phyloP scores from a whole-genome alignment of 2,797 vertebrate genomes.

The Gymnopithys bicolor region DNA sequence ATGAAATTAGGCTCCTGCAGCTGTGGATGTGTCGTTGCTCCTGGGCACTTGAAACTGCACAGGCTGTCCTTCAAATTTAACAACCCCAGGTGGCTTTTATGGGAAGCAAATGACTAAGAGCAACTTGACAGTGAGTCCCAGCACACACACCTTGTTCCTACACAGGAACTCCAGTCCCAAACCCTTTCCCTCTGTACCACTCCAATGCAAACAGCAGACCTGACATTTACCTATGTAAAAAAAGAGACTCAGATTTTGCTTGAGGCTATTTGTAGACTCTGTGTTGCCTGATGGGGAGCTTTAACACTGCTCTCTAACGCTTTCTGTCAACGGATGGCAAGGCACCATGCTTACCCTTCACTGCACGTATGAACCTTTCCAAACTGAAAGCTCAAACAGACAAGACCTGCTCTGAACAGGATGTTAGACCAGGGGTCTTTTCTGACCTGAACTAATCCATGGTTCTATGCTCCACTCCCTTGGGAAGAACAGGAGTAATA shows the following conservation, averaged over 20 bases:
- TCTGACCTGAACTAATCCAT: neutral
- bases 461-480: neutral
- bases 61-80: neutral
- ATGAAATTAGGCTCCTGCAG: neutral
- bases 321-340: neutral
- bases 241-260: neutral
- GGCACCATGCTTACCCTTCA: neutral
- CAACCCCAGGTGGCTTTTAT: neutral
- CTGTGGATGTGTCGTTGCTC: neutral
- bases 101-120: neutral
- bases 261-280: neutral
- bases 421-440: neutral
- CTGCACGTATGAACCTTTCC: neutral
- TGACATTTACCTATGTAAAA: neutral
- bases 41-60: neutral
- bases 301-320: neutral
- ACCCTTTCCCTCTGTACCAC: neutral
- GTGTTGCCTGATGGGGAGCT: neutral
- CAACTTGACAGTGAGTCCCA: neutral
- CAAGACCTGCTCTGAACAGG: neutral
- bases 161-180: neutral
- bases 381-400: neutral
- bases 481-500: neutral
- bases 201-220: neutral
- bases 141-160: neutral